Base-by-base conservation (phyloP, 35 echinoderm and acorn worm species). In the Lytechinus variegatus region DNA sequence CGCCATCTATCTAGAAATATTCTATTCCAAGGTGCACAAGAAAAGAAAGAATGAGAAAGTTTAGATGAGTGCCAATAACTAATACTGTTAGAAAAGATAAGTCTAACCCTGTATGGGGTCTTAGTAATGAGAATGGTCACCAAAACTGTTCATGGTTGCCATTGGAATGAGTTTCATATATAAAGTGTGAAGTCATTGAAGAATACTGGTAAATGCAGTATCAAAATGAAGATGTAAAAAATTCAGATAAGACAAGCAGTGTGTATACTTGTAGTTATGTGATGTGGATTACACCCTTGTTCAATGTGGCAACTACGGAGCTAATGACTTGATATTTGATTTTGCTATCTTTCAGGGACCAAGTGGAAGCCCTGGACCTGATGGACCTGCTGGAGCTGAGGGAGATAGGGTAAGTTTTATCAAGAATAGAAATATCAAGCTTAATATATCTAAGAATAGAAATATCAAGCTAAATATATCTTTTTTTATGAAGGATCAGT, bases 321-420 rank as follows among this genome's bases (percentile, higher is more conserved):
- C 66, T 7, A 24, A 79, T 21, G n/a, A 79, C 21, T 24, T 27
- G n/a, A 79, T 16, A 7, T 24, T n/a, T 79, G 66, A 24, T 79
- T 19, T 79, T 79, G 7, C 21, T 16, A 29, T 91, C 58, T 54
- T 24, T 10, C 86, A 96, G 94, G 97, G 97, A 94, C 54, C 97
- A 24, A 53, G 94, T 9, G 97, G 97, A 95, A 95, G 94, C 94
- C 97, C 96, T 13, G 96, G 96, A 95, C 89, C 95, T 27, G 95
- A 97, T 96, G 96, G 97, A 95, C 91, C 95, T 9, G 8, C 89
- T 52, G 97, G 97, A 94, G 29, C 94, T 11, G 19, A 96, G 58
- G 97, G 97, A 58, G 89, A 95, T 86, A 94, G 97, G 86, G 96
- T 97, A 61, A 97, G 96, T 95, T 51, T 24, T 24, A 79, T 79